A percentile compares a stretch with the other conserved stretches of the same genome.
Evolutionary conservation across 2,113 vertebrate genomes (phyloP).

Genomic region (Hemichromis elongatus): DNA sequence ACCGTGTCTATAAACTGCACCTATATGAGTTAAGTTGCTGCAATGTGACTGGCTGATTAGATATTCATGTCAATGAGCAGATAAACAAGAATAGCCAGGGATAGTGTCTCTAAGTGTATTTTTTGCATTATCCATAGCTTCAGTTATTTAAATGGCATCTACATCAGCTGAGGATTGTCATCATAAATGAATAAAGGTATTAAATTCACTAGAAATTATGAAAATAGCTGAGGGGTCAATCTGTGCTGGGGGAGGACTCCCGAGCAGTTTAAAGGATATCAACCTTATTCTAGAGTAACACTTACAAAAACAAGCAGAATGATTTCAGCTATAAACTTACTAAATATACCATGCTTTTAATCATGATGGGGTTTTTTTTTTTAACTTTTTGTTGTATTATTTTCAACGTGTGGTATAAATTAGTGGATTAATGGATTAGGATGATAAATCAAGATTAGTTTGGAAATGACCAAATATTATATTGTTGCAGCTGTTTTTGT

Average conservation of each 20-base stretch:
- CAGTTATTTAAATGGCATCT: background rate
- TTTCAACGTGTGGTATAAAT: background rate
- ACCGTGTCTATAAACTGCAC: too few relatives aligned
- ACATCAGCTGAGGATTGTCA: background rate
- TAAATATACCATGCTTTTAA: background rate
- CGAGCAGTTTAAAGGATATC: background rate
- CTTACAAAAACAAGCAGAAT: background rate
- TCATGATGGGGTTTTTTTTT: accelerated
- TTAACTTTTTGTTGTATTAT: background rate
- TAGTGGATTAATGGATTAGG: background rate
- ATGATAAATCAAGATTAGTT: background rate
- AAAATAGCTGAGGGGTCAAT: background rate
- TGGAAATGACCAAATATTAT: background rate
- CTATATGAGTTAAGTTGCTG: background rate
- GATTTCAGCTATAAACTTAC: background rate
- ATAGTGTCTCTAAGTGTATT: background rate
- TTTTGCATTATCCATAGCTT: background rate
- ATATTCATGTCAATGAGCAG: background rate
- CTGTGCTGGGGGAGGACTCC: background rate
- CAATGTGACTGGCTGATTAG: background rate
- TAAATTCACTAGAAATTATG: background rate
- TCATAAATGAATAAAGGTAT: background rate
- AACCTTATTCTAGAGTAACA: background rate
- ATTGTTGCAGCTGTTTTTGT: background rate
- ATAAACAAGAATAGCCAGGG: background rate